phyloP scores from a whole-genome alignment of 2,888 invertebrate genomes.

The Zaprionus obscuricornis region DNA sequence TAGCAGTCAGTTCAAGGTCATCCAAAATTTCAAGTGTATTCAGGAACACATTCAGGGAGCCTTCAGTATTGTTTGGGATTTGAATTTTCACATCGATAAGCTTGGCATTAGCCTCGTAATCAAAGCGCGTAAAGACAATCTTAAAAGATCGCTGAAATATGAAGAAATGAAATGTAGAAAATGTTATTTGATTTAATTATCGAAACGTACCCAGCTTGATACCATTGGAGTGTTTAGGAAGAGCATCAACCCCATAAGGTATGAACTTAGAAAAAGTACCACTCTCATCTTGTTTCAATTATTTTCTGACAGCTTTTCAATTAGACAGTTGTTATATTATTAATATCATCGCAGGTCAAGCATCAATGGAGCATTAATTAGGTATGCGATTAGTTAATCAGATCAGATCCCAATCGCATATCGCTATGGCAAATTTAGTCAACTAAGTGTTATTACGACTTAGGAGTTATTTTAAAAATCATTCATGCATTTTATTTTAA shows the following conservation, averaged over 20 bases:
- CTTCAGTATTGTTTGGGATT: constrained; percentile 64
- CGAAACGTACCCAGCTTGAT: constrained; percentile 72
- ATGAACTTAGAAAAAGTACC: constrained; percentile 26
- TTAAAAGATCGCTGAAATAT: constrained; percentile 74
- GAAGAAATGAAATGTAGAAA: background rate
- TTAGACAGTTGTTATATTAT: constrained; percentile 46
- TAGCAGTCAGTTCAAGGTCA: constrained; percentile 58
- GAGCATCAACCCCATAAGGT: constrained; percentile 40
- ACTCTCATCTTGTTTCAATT: constrained; percentile 52
- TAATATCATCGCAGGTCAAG: constrained; percentile 36
- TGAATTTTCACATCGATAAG: constrained; percentile 62
- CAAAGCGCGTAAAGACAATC: constrained; percentile 67
- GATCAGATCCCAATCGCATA: constrained; percentile 13
- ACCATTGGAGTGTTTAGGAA: constrained; percentile 38
- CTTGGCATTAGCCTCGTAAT: constrained; percentile 64
- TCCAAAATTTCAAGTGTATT: constrained; percentile 64
- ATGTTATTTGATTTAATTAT: background rate
- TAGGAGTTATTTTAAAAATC: constrained; percentile 30
- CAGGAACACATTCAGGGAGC: constrained; percentile 53
- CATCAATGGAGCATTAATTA: constrained; percentile 59
- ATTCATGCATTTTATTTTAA: constrained; percentile 36
- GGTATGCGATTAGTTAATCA: constrained; percentile 38
- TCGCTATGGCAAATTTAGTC: constrained; percentile 36
- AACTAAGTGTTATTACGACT: constrained; percentile 36
- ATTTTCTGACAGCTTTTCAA: constrained; percentile 61